phyloP scores from a whole-genome alignment of 2,888 invertebrate species.

The Drosophila emarginata region DNA sequence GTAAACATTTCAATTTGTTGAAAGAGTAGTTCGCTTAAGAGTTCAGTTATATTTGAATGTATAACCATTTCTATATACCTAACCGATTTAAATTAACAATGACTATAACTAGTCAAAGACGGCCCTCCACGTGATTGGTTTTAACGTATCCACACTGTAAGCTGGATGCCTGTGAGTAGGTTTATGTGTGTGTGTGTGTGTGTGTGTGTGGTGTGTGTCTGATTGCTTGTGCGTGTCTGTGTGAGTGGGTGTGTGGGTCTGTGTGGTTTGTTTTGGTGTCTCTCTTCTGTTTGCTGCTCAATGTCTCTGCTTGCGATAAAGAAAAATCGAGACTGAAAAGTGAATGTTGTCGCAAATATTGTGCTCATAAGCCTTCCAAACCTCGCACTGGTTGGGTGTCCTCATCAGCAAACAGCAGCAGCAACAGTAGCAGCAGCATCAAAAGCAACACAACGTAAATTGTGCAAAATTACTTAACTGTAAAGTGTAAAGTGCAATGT shows the following conservation, averaged over 20 bases:
- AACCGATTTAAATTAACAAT: not conserved
- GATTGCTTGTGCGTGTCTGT: conserved; percentile 10
- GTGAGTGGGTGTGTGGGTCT: conserved; percentile 8
- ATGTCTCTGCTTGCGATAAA: conserved; percentile 70
- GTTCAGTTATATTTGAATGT: too few species aligned
- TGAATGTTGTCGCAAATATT: conserved; percentile 73
- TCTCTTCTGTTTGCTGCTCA: conserved; percentile 22
- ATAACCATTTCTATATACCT: not conserved
- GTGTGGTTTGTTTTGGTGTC: conserved; percentile 12
- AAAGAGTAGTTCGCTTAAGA: too few species aligned
- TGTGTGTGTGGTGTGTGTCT: not conserved
- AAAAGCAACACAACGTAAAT: conserved; percentile 23
- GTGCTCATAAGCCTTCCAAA: conserved; percentile 79
- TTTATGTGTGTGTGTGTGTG: not conserved
- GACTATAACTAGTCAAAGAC: not conserved
- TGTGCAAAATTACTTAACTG: conserved; percentile 50
- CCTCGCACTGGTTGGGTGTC: conserved; percentile 78
- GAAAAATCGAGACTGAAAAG: conserved; percentile 79
- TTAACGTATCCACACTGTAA: not conserved
- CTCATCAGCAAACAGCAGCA: conserved; percentile 55
- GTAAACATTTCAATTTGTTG: too few species aligned
- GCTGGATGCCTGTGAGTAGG: not conserved
- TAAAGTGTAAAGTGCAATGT: conserved; percentile 62
- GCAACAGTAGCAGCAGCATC: conserved; percentile 29
- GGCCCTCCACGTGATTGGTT: not conserved